These are phyloP conservation scores for Crypturellus tataupa DNA, from an alignment of 2,797 vertebrate genomes.

Conservation along the genomic window DNA sequence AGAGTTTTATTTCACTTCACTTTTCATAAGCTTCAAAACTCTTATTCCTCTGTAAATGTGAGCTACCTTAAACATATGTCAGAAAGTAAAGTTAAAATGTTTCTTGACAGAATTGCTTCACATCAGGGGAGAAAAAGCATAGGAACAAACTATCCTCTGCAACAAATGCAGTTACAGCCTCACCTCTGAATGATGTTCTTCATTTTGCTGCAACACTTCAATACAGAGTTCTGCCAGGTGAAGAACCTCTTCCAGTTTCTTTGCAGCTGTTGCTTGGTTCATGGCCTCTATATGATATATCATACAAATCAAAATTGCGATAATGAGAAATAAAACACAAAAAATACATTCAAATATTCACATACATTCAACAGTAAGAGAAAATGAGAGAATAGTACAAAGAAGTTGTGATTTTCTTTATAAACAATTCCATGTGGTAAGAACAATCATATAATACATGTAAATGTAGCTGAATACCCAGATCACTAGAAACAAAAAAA, in stretches of 20 bases:
- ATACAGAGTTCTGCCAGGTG: constrained; percentile 94
- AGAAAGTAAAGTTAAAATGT: constrained; percentile 48
- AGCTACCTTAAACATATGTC: constrained; percentile 66
- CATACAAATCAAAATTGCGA: constrained; percentile 37
- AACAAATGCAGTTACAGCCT: constrained; percentile 42
- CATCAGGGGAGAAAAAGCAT: constrained; percentile 9
- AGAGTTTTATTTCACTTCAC: constrained; percentile 61
- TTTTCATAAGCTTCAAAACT: constrained; percentile 54
- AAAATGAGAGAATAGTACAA: neutral
- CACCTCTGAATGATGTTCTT: constrained; percentile 98
- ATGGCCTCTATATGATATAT: constrained; percentile 80
- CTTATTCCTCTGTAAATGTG: constrained; percentile 49
- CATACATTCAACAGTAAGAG: neutral
- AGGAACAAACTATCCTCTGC: neutral
- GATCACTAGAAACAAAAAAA: constrained; percentile 53
- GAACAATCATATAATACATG: neutral
- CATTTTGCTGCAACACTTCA: constrained; percentile 96
- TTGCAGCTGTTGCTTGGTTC: constrained; percentile 86
- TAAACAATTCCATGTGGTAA: constrained; percentile 6
- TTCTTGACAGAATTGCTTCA: constrained; percentile 60
- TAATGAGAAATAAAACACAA: constrained; percentile 43
- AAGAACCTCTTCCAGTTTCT: constrained; percentile 91
- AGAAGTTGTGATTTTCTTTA: neutral
- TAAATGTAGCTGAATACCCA: constrained; percentile 23
- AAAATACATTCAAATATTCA: neutral